These are phyloP conservation scores for Ormyrus labotus DNA, from an alignment of 2,888 invertebrate species.

Conservation along the genomic window DNA sequence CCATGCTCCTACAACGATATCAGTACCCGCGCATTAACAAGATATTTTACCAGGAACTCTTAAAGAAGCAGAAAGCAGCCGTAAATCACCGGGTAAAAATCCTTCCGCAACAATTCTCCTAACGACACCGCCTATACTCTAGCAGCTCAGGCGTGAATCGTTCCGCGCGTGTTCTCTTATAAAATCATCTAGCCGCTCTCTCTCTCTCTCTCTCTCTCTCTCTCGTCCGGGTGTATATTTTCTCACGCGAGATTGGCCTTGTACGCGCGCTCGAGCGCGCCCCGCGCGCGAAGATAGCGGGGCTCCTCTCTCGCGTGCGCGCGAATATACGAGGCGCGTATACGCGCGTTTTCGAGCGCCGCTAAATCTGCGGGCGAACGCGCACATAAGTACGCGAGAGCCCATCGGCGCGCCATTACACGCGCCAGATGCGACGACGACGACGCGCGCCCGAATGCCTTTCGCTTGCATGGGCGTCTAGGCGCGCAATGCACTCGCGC, in stretches of 20 bases:
- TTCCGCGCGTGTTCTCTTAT: conserved; percentile 17
- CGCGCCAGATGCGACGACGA: not conserved
- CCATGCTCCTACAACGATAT: no score
- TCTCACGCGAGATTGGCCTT: conserved; percentile 28
- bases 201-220: conserved; percentile 12
- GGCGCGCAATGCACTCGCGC: no score
- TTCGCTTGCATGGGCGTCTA: not conserved
- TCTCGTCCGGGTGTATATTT: conserved; percentile 26
- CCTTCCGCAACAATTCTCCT: conserved; percentile 17
- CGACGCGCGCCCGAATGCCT: not conserved
- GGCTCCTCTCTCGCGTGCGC: not conserved
- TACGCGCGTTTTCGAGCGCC: not conserved
- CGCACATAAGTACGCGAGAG: conserved; percentile 6
- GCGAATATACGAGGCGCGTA: not conserved
- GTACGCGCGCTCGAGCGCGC: conserved; percentile 22
- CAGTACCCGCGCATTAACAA: no score
- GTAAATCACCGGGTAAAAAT: not conserved
- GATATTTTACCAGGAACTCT: not conserved
- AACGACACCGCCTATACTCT: conserved; percentile 3
- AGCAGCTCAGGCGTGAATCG: not conserved
- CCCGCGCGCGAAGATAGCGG: conserved; percentile 6
- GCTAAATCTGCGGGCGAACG: not conserved
- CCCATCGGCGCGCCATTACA: not conserved
- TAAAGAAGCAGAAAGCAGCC: no score
- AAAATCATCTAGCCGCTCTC: conserved; percentile 37